Conservation (phyloP, 2,113 vertebrate species). For the Petroica traversi region DNA sequence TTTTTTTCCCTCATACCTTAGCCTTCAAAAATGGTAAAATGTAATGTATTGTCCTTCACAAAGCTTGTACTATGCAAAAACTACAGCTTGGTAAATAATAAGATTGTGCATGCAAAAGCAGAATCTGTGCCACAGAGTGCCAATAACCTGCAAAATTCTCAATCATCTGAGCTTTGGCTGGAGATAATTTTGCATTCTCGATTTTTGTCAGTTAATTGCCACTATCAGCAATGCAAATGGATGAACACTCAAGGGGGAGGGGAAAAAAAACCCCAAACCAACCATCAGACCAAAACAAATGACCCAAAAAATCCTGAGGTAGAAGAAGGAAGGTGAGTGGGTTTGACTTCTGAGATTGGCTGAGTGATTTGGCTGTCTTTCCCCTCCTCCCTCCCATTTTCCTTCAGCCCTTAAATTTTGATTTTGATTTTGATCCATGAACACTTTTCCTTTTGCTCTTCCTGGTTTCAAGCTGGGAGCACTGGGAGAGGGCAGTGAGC, state of each 20-base stretch:
- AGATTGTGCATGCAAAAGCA: not conserved
- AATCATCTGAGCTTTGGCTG: not conserved
- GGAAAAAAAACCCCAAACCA: not conserved
- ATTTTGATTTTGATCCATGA: not conserved
- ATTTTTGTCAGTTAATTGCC: not conserved
- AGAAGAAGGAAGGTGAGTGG: not conserved
- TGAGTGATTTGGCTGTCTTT: not conserved
- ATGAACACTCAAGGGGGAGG: not conserved
- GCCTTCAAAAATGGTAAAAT: not conserved
- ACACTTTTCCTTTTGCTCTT: not conserved
- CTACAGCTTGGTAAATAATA: not conserved
- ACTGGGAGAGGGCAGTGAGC: not conserved
- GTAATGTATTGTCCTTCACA: not conserved
- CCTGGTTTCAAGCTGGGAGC: not conserved
- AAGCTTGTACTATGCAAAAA: not conserved
- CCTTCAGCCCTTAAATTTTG: not conserved
- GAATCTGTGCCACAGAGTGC: not conserved
- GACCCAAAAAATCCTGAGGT: not conserved
- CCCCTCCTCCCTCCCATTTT: fast-evolving
- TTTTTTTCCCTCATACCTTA: not conserved
- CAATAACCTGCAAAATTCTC: not conserved
- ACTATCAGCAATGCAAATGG: not conserved
- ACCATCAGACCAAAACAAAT: not conserved
- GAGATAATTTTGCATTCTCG: not conserved
- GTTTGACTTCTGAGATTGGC: not conserved